Evolutionary conservation across 2,888 invertebrate species (phyloP).

Genomic region (Himalopsyche tibetana): DNA sequence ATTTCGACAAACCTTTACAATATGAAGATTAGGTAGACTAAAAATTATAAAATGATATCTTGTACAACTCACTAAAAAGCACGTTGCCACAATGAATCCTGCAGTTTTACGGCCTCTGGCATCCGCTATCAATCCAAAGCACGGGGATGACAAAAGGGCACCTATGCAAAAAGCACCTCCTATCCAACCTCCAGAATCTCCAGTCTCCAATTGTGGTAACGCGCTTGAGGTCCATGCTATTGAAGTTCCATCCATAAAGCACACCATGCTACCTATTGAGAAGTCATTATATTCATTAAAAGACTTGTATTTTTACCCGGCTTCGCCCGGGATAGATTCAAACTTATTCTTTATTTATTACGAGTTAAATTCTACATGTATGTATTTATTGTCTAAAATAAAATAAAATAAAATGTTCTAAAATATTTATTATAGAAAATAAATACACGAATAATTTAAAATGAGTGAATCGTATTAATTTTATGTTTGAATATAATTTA

Average conservation of each 20-base stretch:
- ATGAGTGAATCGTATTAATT: too few species aligned
- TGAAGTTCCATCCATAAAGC: constrained; percentile 58
- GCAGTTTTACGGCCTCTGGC: constrained; percentile 73
- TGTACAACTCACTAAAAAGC: constrained; percentile 72
- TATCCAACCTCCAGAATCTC: constrained; percentile 55
- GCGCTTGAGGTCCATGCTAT: constrained; percentile 62
- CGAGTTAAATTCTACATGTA: too few species aligned
- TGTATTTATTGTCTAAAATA: too few species aligned
- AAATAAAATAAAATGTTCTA: too few species aligned
- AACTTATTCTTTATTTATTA: too few species aligned
- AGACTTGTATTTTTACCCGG: too few species aligned
- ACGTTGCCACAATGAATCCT: constrained; percentile 72
- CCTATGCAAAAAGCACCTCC: constrained; percentile 70
- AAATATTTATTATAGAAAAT: too few species aligned
- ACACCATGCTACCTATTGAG: constrained; percentile 54
- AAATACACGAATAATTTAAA: too few species aligned
- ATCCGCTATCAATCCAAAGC: constrained; percentile 75
- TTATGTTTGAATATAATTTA: too few species aligned
- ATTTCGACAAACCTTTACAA: too few species aligned
- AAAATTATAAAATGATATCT: background rate
- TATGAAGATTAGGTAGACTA: too few species aligned
- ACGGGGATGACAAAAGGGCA: constrained; percentile 73
- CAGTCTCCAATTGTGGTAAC: constrained; percentile 57
- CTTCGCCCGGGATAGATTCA: too few species aligned
- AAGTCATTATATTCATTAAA: background rate